These are phyloP conservation scores for Chaetodon trifascialis DNA, from an alignment of 2,113 vertebrate genomes.

Conservation along the genomic window DNA sequence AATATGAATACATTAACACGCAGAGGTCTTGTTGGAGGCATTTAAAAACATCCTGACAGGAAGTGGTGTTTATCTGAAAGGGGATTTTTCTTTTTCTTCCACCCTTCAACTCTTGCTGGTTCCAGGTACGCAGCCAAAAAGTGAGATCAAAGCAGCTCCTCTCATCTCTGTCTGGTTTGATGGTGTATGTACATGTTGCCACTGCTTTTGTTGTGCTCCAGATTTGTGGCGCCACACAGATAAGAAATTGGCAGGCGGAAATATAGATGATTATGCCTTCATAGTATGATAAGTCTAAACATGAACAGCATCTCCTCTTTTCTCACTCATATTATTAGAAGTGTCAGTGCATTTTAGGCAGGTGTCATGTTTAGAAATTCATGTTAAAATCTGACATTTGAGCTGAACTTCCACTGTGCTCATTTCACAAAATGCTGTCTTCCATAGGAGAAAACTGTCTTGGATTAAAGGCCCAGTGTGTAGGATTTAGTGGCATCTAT, in stretches of 20 bases:
- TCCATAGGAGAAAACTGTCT: too few species aligned
- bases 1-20: conserved; percentile 1
- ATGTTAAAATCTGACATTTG: background rate
- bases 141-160: conserved; percentile 64
- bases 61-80: conserved; percentile 62
- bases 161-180: conserved; percentile 66
- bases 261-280: conserved; percentile 42
- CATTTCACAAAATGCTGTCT: conserved; percentile 9
- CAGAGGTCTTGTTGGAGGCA: conserved; percentile 10
- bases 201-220: conserved; percentile 67
- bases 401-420: background rate
- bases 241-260: conserved; percentile 58
- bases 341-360: conserved; percentile 16
- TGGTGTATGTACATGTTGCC: conserved; percentile 57
- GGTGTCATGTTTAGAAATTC: conserved; percentile 6
- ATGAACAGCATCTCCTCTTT: conserved; percentile 23
- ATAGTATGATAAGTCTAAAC: conserved; percentile 41
- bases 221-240: conserved; percentile 60
- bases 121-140: conserved; percentile 64
- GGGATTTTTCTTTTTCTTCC: conserved; percentile 9
- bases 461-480: too few species aligned
- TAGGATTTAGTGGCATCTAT: too few species aligned
- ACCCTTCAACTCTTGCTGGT: conserved; percentile 42
- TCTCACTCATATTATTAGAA: background rate
- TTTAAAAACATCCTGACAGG: conserved; percentile 31